Evolutionary conservation across 2,113 vertebrate genomes (phyloP).

Genomic region (Mustela nigripes): DNA sequence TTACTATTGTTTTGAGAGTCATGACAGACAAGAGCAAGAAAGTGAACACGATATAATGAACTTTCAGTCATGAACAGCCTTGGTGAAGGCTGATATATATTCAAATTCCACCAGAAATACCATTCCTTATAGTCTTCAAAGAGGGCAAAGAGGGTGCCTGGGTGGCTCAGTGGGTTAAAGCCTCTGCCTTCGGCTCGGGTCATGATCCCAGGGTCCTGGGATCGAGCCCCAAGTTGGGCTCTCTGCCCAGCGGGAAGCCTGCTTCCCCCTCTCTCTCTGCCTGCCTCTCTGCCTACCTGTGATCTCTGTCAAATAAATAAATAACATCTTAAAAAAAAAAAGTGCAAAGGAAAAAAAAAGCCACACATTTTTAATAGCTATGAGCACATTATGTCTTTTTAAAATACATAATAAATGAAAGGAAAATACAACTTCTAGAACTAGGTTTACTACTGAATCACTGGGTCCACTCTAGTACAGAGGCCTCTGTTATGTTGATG

Average conservation of each 20-base stretch:
- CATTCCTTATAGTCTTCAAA: not conserved
- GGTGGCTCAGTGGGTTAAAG: no score
- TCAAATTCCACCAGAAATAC: constrained; percentile 1
- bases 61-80: not conserved
- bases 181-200: no score
- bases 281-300: no score
- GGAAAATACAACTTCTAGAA: not conserved
- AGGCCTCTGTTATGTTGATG: not conserved
- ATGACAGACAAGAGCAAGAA: not conserved
- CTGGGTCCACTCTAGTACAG: not conserved
- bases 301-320: no score
- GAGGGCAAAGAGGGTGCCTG: not conserved
- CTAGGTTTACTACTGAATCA: not conserved
- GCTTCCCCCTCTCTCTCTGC: no score
- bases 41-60: not conserved
- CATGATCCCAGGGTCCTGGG: no score
- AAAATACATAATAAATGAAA: not conserved
- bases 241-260: no score
- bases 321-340: not conserved
- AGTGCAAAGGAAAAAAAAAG: not conserved
- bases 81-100: not conserved
- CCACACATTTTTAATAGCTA: not conserved
- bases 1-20: not conserved
- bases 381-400: not conserved
- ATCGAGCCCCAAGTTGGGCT: no score